A percentile compares a stretch with the other conserved stretches of the same genome.
These are phyloP conservation scores for Yponomeuta plumbellus DNA, from an alignment of 2,888 invertebrate genomes.

Conservation along the genomic window DNA sequence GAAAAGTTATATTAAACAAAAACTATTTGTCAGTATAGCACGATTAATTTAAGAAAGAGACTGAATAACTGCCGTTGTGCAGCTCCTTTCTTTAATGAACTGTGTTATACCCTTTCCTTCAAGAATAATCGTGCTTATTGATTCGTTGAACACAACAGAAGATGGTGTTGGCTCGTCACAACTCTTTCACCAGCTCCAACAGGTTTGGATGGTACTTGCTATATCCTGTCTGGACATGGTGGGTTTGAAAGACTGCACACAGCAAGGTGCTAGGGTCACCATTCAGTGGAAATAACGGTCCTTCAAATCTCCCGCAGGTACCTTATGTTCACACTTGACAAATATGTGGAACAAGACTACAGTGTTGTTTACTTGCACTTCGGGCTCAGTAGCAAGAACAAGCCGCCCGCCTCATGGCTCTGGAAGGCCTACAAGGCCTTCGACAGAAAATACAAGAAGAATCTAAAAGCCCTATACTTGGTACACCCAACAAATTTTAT, in stretches of 20 bases:
- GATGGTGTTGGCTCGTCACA: not conserved
- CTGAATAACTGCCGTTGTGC: not conserved
- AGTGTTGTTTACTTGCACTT: conserved; percentile 98
- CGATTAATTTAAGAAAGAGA: too few relatives aligned
- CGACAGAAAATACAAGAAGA: conserved; percentile 99
- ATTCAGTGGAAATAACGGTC: not conserved
- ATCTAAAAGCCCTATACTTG: conserved; percentile 97
- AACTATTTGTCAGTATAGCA: not conserved
- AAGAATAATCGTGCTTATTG: not conserved
- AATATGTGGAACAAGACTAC: conserved; percentile 99
- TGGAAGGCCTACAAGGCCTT: conserved; percentile 98
- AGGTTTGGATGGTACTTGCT: not conserved
- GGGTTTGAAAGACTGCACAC: not conserved
- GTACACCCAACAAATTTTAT: conserved; percentile 99
- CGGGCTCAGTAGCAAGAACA: conserved; percentile 96
- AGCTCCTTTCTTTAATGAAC: not conserved
- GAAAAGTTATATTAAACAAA: not conserved
- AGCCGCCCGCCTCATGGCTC: conserved; percentile 96
- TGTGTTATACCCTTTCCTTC: not conserved
- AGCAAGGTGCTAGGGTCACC: not conserved
- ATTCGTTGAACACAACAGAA: not conserved
- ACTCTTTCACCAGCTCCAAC: not conserved
- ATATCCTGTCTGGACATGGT: not conserved
- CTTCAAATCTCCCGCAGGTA: conserved; percentile 78
- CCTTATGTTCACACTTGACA: conserved; percentile 94